Percentiles rank a stretch among this genome's conserved stretches.
phyloP scores from a whole-genome alignment of 2,113 vertebrate species.

The Gymnogyps californianus region DNA sequence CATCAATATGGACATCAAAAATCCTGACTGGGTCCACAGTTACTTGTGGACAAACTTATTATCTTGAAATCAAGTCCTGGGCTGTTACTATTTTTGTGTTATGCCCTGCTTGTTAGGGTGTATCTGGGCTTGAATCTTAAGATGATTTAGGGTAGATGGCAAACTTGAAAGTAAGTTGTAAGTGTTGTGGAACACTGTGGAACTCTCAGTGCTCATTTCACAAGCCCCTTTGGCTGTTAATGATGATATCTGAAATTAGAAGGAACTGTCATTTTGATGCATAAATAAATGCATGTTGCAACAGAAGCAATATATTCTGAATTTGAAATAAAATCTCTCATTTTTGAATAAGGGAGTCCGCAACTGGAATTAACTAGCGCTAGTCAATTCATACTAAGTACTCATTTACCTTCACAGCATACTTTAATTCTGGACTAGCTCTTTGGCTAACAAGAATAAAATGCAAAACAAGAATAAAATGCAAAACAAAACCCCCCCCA shows the following conservation, averaged over 20 bases:
- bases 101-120: not conserved
- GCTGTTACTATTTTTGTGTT: not conserved
- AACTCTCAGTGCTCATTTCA: not conserved
- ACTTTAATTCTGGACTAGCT: not conserved
- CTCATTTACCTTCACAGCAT: not conserved
- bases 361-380: not conserved
- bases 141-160: not conserved
- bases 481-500: too few species aligned
- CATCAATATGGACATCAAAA: not conserved
- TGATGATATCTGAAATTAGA: not conserved
- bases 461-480: not conserved
- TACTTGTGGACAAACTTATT: not conserved
- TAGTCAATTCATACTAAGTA: not conserved
- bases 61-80: not conserved
- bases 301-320: not conserved
- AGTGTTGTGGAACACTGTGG: not conserved
- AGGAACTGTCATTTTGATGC: not conserved
- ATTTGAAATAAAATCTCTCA: not conserved
- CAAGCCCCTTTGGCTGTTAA: not conserved
- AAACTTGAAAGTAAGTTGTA: not conserved
- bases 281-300: not conserved
- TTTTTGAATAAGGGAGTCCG: not conserved
- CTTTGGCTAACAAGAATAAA: not conserved
- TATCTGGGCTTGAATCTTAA: not conserved
- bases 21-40: not conserved